phyloP scores from a whole-genome alignment of 2,888 invertebrate species.

The Thyatira batis region DNA sequence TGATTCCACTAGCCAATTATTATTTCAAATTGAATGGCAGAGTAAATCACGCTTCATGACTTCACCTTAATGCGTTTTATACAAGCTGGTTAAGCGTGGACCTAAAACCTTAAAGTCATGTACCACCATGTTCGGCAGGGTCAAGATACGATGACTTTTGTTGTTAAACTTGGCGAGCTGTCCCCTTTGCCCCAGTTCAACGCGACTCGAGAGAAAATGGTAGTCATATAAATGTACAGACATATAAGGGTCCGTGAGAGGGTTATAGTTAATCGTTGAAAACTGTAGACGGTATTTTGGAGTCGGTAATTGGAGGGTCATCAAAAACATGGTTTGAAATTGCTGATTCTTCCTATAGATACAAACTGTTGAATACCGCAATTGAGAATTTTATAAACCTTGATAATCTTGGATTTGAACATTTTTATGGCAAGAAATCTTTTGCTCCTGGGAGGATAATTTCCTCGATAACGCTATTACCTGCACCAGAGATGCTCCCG shows the following conservation, averaged over 20 bases:
- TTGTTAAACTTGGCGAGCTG: slow-evolving; percentile 3
- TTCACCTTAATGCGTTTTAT: background rate
- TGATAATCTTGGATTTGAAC: no score
- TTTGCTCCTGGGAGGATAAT: background rate
- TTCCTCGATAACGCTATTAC: background rate
- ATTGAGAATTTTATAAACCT: background rate
- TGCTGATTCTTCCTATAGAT: background rate
- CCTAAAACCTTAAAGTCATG: background rate
- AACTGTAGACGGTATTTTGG: background rate
- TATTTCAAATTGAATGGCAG: background rate
- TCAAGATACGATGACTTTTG: background rate
- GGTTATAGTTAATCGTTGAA: background rate
- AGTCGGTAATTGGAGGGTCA: background rate
- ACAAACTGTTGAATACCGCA: background rate
- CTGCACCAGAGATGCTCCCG: background rate
- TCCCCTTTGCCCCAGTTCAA: slow-evolving; percentile 3
- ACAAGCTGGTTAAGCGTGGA: background rate
- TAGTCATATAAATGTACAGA: slow-evolving; percentile 1
- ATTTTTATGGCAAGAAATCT: no score
- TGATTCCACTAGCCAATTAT: background rate
- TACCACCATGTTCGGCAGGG: slow-evolving; percentile 2
- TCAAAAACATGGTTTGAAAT: background rate
- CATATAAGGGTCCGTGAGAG: background rate
- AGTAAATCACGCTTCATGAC: background rate
- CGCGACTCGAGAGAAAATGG: background rate